Evolutionary conservation across 2,113 vertebrate genomes (phyloP).

Genomic region (Pelecanus crispus): DNA sequence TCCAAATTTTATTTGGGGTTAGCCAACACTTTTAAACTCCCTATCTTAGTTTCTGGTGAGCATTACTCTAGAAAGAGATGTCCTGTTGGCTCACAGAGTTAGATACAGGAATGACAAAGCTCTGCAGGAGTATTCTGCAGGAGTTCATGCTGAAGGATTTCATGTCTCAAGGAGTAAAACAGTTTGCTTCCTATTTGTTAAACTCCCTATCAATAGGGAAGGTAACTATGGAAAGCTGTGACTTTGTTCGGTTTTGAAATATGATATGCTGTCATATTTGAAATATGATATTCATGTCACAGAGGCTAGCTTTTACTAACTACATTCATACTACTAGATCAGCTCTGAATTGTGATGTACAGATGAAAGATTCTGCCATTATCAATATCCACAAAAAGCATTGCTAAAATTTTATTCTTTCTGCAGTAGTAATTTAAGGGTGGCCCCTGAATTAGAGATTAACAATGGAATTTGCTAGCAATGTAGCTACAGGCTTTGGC

Average conservation of each 20-base stretch:
- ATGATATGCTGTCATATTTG: background rate
- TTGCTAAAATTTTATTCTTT: background rate
- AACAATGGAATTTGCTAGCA: background rate
- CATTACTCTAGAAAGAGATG: background rate
- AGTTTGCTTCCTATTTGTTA: background rate
- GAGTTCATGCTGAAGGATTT: background rate
- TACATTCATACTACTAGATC: background rate
- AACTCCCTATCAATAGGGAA: background rate
- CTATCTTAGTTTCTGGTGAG: background rate
- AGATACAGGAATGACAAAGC: background rate
- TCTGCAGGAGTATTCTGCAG: background rate
- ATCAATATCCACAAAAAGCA: background rate
- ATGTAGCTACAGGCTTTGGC: background rate
- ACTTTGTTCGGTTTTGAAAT: background rate
- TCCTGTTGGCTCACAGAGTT: background rate
- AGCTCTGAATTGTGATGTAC: background rate
- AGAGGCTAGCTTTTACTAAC: background rate
- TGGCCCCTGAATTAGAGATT: background rate
- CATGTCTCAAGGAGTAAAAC: background rate
- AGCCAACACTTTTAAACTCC: background rate
- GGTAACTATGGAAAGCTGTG: background rate
- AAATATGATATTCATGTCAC: background rate
- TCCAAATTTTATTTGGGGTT: background rate
- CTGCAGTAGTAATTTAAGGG: background rate
- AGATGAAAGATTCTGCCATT: background rate